Base-by-base conservation (phyloP, 2,113 vertebrate species). In the Actenoides lindsayi region DNA sequence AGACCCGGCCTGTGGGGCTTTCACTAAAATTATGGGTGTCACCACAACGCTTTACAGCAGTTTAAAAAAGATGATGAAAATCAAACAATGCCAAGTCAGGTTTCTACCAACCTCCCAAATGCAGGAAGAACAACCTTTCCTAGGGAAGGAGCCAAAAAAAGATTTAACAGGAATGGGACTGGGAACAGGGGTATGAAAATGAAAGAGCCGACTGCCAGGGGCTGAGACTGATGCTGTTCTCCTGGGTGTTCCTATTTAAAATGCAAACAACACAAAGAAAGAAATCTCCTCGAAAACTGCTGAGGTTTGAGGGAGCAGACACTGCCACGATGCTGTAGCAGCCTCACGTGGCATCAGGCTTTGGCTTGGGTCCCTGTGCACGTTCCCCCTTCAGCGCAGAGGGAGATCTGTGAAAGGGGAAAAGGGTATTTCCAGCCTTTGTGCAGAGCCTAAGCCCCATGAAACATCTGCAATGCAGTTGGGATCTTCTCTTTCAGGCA, bases 401-500 rank as follows among this genome's bases (percentile, higher is more conserved):
- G 76, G 33, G 79, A 80, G 87, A 25, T 25, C 91, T 33, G 6
- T 9, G 83, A 76, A 77, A 54, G 83, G 59, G 54, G 42, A 63
- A 85, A 91, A 83, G 0, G 7, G 46, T 39, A 71, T 70, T 90
- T 88, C 51, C 46, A 70, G 54, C 42, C 60, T 90, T 73, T 69
- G 74, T 0, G 2, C 53, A 89, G 62, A 84, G 65, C 37, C 10
- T 20, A 79, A 75, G 54, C 65, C 71, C 85, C 60, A 39, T 8
- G 37, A 67, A 94, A 90, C 50, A 89, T 78, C 88, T 90, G 90
- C 94, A 91, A 48, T 87, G 83, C 86, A 95, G 93, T 57, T 46
- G 67, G 86, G 41, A 80, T 83, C 56, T 78, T 83, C 85, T 73
- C 62, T 71, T 78, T 54, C 75, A 89, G 73, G 77, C 75, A 90